phyloP scores from a whole-genome alignment of 2,113 vertebrate species.

The Thunnus maccoyii region DNA sequence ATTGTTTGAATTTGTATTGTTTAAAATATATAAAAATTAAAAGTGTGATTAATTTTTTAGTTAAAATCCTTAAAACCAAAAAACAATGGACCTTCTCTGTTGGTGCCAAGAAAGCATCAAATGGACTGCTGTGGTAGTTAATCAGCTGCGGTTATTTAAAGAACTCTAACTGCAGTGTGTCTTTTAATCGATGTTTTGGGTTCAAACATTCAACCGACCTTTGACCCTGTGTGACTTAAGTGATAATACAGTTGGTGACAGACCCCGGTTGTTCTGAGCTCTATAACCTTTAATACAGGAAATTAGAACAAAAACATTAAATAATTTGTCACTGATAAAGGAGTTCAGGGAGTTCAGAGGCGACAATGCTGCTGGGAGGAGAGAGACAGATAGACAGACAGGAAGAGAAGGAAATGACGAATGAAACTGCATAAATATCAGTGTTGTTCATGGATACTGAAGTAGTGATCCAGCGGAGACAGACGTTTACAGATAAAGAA shows the following conservation, averaged over 20 bases:
- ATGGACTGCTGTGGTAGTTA: background rate
- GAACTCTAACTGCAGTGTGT: background rate
- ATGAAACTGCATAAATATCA: background rate
- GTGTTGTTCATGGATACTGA: no score
- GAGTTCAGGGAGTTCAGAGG: slow-evolving; percentile 41
- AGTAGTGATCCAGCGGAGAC: no score
- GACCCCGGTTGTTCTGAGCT: background rate
- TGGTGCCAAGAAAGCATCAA: background rate
- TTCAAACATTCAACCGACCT: background rate
- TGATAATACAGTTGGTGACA: background rate
- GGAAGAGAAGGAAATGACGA: slow-evolving; percentile 21
- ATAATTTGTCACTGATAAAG: slow-evolving; percentile 35
- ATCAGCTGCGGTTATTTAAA: slow-evolving; percentile 6
- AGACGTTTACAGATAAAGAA: background rate
- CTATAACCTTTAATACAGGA: slow-evolving; percentile 6
- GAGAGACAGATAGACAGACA: background rate
- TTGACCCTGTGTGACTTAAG: background rate
- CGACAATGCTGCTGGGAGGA: slow-evolving; percentile 11
- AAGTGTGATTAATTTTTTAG: no score
- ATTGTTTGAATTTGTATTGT: no score
- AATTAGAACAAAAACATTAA: slow-evolving; percentile 1
- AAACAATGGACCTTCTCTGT: background rate
- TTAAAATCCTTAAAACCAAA: background rate
- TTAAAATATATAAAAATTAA: no score
- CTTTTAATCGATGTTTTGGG: background rate